These are phyloP conservation scores for Argentina silus DNA, from an alignment of 2,797 vertebrate species.

Conservation along the genomic window DNA sequence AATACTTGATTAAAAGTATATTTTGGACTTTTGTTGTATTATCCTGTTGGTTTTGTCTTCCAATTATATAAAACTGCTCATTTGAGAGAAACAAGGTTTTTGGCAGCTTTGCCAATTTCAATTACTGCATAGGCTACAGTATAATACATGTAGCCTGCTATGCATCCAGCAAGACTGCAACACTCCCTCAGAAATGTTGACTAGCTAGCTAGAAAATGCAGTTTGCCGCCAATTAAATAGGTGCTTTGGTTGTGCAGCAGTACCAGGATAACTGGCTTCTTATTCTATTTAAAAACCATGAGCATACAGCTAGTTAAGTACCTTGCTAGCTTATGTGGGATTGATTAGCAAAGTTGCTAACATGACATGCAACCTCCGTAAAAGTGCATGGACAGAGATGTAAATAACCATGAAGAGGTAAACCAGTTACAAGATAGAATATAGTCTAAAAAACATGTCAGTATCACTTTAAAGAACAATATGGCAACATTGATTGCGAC, in stretches of 20 bases:
- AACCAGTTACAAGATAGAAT: constrained; percentile 48
- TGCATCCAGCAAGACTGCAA: no score
- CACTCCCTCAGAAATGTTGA: no score
- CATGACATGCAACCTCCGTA: not conserved
- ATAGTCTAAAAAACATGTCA: constrained; percentile 60
- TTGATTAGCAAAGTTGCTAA: not conserved
- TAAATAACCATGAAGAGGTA: constrained; percentile 31
- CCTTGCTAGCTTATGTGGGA: not conserved
- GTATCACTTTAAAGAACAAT: constrained; percentile 61
- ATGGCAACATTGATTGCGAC: constrained; percentile 63
- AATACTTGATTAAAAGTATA: not conserved
- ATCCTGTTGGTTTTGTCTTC: constrained; percentile 44
- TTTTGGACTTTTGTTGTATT: constrained; percentile 43
- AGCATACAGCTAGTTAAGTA: no score
- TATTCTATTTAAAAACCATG: no score
- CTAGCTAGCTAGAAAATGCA: no score
- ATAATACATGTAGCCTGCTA: no score
- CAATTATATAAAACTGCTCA: not conserved
- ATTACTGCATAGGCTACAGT: no score
- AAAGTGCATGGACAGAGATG: constrained; percentile 16
- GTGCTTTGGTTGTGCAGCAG: no score
- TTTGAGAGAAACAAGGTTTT: not conserved
- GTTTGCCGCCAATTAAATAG: no score
- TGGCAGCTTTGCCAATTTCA: no score
- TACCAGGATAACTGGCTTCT: no score